Conservation (phyloP, 2,113 vertebrate species). For the Heptranchias perlo region DNA sequence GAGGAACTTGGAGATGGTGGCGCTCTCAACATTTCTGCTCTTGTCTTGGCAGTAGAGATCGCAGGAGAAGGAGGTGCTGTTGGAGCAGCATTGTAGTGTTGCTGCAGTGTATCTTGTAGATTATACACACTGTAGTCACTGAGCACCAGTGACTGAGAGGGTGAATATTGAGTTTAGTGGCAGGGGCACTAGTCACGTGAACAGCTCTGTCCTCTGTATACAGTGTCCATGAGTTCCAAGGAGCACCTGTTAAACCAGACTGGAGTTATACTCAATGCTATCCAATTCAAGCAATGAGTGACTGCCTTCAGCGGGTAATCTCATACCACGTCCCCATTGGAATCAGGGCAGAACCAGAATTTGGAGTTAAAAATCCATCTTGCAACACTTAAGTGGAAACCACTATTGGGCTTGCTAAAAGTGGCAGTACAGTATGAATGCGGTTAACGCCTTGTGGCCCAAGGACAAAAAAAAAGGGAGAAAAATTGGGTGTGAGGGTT, state of each 20-base stretch:
- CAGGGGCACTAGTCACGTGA: not conserved
- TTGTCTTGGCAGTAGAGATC: not conserved
- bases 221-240: not conserved
- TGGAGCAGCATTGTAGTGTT: not conserved
- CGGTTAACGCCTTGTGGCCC: not conserved
- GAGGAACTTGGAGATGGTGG: not conserved
- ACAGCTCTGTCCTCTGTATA: not conserved
- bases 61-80: not conserved
- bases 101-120: no score
- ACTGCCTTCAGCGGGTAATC: not conserved
- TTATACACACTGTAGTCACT: no score
- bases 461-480: no score
- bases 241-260: not conserved
- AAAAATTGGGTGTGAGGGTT: no score
- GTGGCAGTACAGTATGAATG: not conserved
- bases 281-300: not conserved
- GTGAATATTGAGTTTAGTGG: not conserved
- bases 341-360: not conserved
- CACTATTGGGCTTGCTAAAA: not conserved
- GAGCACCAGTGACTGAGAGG: not conserved
- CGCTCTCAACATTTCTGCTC: not conserved
- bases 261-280: not conserved
- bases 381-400: not conserved
- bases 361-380: not conserved
- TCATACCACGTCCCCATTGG: not conserved